Percentiles rank a stretch among this genome's conserved stretches.
Evolutionary conservation across 2,113 vertebrate genomes (phyloP).

Genomic region (Argyrosomus japonicus): DNA sequence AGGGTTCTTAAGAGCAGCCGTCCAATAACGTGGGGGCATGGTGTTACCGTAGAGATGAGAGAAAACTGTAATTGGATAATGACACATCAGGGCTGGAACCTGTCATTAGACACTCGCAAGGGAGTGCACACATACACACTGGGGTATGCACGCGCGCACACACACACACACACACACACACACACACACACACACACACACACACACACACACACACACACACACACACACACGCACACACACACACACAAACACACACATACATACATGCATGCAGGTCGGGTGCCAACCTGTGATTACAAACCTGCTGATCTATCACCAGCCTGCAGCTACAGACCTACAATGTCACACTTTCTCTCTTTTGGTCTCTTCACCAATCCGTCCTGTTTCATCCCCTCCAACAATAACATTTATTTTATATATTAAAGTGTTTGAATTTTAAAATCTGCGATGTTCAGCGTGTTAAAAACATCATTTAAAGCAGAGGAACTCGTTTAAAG

Average conservation of each 20-base stretch:
- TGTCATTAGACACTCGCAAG: slow-evolving; percentile 71
- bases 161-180: slow-evolving; percentile 1
- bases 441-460: not conserved
- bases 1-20: slow-evolving; percentile 73
- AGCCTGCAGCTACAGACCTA: slow-evolving; percentile 49
- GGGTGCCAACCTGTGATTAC: slow-evolving; percentile 74
- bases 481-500: slow-evolving; percentile 11
- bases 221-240: not conserved
- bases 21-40: slow-evolving; percentile 74
- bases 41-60: slow-evolving; percentile 79
- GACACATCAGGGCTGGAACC: slow-evolving; percentile 72
- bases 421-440: not conserved
- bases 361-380: not conserved
- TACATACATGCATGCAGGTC: slow-evolving; percentile 5
- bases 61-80: slow-evolving; percentile 83
- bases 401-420: not conserved
- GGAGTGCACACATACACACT: slow-evolving; percentile 16
- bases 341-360: slow-evolving; percentile 49
- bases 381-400: not conserved
- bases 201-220: not conserved
- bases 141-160: not conserved
- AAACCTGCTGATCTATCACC: slow-evolving; percentile 73
- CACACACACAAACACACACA: not conserved
- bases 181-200: slow-evolving; percentile 13
- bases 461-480: slow-evolving; percentile 22